These are phyloP conservation scores for Engystomops pustulosus DNA, from an alignment of 2,113 vertebrate genomes.

Conservation along the genomic window DNA sequence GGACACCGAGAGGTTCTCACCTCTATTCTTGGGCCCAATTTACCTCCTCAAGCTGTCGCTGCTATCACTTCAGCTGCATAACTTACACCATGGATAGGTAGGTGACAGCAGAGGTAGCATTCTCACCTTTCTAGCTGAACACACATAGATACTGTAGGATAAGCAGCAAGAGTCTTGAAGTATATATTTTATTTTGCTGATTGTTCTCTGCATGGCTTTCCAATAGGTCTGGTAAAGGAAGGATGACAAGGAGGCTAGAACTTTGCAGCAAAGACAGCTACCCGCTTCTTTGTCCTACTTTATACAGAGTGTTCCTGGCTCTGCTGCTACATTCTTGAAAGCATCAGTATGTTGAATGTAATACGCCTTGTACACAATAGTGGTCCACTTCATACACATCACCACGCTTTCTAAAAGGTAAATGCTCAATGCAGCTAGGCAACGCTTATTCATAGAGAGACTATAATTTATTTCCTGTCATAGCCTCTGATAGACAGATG, in stretches of 20 bases:
- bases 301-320: background rate
- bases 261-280: too few species aligned
- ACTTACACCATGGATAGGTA: background rate
- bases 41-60: background rate
- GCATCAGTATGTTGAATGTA: constrained; percentile 4
- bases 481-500: constrained; percentile 19
- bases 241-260: too few species aligned
- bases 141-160: background rate
- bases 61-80: background rate
- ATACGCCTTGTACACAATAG: background rate
- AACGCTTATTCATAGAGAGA: constrained; percentile 18
- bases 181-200: background rate
- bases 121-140: background rate
- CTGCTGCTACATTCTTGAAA: background rate
- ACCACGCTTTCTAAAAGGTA: constrained; percentile 20
- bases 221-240: too few species aligned
- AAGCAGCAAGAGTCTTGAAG: background rate
- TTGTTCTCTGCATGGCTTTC: background rate
- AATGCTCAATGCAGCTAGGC: constrained; percentile 26
- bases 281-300: background rate
- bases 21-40: background rate
- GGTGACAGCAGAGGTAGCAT: background rate
- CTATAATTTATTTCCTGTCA: constrained; percentile 49
- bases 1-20: background rate
- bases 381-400: constrained; percentile 9